phyloP scores from a whole-genome alignment of 2,797 vertebrate species.

The Choloepus didactylus region DNA sequence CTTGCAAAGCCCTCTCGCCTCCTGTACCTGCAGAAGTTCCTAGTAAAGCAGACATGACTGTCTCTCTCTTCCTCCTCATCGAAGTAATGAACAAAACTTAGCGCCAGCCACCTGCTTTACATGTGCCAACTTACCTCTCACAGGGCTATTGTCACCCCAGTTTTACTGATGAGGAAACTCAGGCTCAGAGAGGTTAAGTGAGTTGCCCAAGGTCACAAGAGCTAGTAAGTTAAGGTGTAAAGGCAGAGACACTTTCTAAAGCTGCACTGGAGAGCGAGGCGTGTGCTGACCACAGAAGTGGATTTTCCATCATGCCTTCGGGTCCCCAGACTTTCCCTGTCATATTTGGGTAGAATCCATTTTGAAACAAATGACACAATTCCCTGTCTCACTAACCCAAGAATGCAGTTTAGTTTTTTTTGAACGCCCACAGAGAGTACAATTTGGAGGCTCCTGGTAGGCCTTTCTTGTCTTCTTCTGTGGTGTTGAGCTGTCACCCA shows the following conservation, averaged over 20 bases:
- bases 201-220: not conserved
- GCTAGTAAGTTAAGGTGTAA: not conserved
- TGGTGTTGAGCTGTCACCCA: not conserved
- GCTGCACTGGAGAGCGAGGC: not conserved
- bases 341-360: not conserved
- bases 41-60: too few relatives aligned
- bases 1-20: not conserved
- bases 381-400: not conserved
- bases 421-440: not conserved
- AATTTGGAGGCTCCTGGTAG: too few relatives aligned
- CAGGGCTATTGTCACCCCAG: not conserved
- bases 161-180: not conserved
- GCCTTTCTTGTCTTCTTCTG: not conserved
- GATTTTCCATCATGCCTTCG: not conserved
- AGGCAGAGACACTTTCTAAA: not conserved
- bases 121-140: not conserved
- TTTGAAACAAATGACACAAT: not conserved
- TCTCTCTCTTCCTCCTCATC: too few relatives aligned
- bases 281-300: accelerated
- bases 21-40: not conserved
- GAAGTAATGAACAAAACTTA: not conserved
- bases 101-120: not conserved
- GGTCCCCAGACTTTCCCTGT: not conserved
- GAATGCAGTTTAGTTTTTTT: too few relatives aligned
- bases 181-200: not conserved